Evolutionary conservation across 2,113 vertebrate species (phyloP), one percentile per base, ranked within the genome.

Genomic region (Actenoides hombroni): DNA sequence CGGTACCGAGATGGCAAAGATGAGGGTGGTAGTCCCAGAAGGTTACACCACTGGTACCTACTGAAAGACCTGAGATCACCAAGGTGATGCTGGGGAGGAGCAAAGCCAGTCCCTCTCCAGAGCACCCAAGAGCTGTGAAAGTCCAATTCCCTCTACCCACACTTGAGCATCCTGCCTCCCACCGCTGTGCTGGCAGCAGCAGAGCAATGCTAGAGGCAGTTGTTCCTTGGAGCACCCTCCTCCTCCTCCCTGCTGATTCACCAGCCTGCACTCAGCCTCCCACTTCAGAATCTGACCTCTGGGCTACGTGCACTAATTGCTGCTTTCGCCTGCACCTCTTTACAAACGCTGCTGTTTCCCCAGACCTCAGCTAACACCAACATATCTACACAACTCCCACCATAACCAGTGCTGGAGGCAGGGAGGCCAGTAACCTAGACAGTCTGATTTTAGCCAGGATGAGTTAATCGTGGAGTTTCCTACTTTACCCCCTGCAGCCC

Each of bases 1-100:
- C 0, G 14, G 54, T 1, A 59, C 40, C n/a, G n/a, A 24, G 2
- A 1, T 56, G 14, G 59, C 6, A 4, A 76, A 2, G 1, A 35
- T 18, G 74, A 20, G 44, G 11, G 16, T 21, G 48, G 24, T 5
- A 54, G 14, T 44, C 1, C 37, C 65, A 35, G 21, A 51, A 26
- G 3, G 20, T n/a, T 28, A 51, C 51, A 17, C 28, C 65, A 53
- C n/a, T 40, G 18, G 13, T 6, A 37, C 13, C 37, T 39, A 25
- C 0, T 6, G 18, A 53, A 65, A 20, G 26, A 11, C 10, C 46
- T 1, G 6, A 84, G 37, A 8, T 9, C 31, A 53, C 46, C 64
- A 73, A 67, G 59, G 49, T 51, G 56, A 29, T 15, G n/a, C 35
- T 40, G 9, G 3, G 6, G 24, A 93, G 21, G 16, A 79, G 23